These are phyloP conservation scores for Epinephelus awoara DNA, from an alignment of 2,797 vertebrate genomes.

Conservation along the genomic window DNA sequence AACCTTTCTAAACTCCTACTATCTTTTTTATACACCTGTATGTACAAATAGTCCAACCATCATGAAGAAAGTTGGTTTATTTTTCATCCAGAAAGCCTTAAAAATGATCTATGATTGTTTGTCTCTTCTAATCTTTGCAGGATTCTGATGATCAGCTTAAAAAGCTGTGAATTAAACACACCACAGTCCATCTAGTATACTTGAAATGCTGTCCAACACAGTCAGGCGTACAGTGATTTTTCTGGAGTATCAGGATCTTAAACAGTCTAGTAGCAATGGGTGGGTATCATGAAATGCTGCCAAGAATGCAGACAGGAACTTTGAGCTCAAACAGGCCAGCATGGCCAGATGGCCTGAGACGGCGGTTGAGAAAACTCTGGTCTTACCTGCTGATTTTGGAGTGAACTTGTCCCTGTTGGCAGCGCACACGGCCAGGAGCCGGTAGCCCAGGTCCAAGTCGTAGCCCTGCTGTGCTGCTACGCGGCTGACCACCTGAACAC, in stretches of 20 bases:
- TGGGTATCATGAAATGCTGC: slow-evolving; percentile 42
- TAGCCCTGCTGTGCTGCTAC: slow-evolving; percentile 98
- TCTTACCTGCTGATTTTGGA: slow-evolving; percentile 98
- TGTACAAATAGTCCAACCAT: too few relatives aligned
- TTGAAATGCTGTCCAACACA: slow-evolving; percentile 13
- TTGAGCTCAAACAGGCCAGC: slow-evolving; percentile 53
- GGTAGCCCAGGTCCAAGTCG: slow-evolving; percentile 98
- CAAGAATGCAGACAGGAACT: slow-evolving; percentile 65
- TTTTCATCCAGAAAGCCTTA: not conserved
- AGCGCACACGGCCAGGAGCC: slow-evolving; percentile 98
- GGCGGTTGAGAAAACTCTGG: slow-evolving; percentile 68
- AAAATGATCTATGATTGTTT: not conserved
- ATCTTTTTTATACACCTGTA: too few relatives aligned
- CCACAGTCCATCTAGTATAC: not conserved
- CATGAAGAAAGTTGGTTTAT: not conserved
- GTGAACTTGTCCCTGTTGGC: slow-evolving; percentile 99
- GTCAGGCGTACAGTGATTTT: slow-evolving; percentile 12
- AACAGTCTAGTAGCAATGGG: slow-evolving; percentile 26
- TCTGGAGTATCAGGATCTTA: slow-evolving; percentile 32
- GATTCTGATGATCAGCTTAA: not conserved
- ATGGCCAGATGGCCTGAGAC: slow-evolving; percentile 77
- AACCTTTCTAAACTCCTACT: too few relatives aligned
- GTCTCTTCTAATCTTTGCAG: slow-evolving; percentile 1
- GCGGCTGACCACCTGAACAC: slow-evolving; percentile 94
- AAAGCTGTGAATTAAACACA: slow-evolving; percentile 1